Percentiles rank a stretch among this genome's conserved stretches.
Conservation (phyloP, 2,888 invertebrate species). For the Ligdia adustata region DNA sequence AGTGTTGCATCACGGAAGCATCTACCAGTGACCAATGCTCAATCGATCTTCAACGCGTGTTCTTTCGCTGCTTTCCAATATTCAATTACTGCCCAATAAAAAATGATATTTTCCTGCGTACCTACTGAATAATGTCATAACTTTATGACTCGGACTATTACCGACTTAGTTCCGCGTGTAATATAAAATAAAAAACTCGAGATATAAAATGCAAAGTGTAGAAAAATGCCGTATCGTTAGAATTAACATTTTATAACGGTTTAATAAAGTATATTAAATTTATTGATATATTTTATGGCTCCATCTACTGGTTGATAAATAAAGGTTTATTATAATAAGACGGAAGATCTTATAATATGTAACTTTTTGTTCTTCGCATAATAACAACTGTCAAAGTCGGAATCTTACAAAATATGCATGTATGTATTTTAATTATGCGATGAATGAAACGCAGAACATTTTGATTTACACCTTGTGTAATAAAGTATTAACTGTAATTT, state of each 20-base stretch:
- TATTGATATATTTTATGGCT: conserved; percentile 19
- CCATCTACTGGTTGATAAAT: conserved; percentile 15
- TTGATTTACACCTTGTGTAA: background rate
- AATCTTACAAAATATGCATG: too few relatives aligned
- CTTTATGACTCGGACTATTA: conserved; percentile 14
- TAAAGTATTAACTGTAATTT: background rate
- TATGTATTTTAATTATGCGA: too few relatives aligned
- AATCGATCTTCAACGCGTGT: conserved; percentile 14
- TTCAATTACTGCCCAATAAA: conserved; percentile 23
- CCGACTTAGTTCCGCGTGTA: conserved; percentile 23
- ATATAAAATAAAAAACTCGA: conserved; percentile 9
- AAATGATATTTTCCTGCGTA: conserved; percentile 27
- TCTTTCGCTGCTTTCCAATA: conserved; percentile 32
- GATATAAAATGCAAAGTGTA: conserved; percentile 4
- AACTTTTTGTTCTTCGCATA: too few relatives aligned
- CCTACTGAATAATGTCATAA: conserved; percentile 14
- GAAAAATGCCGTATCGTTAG: conserved; percentile 23
- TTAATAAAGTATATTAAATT: conserved; percentile 22
- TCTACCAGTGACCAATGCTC: background rate
- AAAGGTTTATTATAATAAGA: too few relatives aligned
- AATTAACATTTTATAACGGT: conserved; percentile 24
- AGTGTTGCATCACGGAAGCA: conserved; percentile 20
- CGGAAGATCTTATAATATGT: too few relatives aligned
- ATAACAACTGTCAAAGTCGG: too few relatives aligned
- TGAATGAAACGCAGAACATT: too few relatives aligned